Percentiles rank a stretch among this genome's conserved stretches.
phyloP scores from a whole-genome alignment of 2,797 vertebrate species.

The Cyclopterus lumpus region DNA sequence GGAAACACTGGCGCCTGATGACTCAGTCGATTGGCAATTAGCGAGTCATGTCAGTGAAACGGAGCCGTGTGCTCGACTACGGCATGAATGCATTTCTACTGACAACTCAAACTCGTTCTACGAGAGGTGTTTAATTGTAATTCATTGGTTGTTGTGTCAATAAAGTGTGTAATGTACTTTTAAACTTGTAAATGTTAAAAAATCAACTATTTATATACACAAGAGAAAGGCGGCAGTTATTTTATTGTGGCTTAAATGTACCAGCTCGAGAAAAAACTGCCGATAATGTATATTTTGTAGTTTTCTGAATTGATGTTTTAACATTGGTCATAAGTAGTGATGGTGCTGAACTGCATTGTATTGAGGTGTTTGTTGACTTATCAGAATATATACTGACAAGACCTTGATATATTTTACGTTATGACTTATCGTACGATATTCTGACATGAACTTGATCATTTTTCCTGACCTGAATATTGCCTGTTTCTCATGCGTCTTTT shows the following conservation, averaged over 20 bases:
- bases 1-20: not conserved
- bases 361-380: too few relatives aligned
- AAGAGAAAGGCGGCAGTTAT: not conserved
- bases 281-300: too few relatives aligned
- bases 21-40: not conserved
- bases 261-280: too few relatives aligned
- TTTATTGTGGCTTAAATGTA: not conserved
- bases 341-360: not conserved
- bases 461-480: not conserved
- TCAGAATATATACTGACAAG: too few relatives aligned
- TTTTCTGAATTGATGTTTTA: too few relatives aligned
- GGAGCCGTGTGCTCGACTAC: not conserved
- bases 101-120: not conserved
- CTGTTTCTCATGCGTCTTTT: not conserved
- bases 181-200: too few relatives aligned
- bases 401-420: too few relatives aligned
- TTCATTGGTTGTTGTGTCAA: not conserved
- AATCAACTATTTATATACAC: too few relatives aligned
- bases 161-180: not conserved
- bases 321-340: not conserved
- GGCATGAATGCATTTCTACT: not conserved
- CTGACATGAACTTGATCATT: not conserved
- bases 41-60: not conserved
- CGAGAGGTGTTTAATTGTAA: too few relatives aligned
- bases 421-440: not conserved